Evolutionary conservation across 1,140 invertebrate genomes (phyloP).

Genomic region (Melipona quadrifasciata): DNA sequence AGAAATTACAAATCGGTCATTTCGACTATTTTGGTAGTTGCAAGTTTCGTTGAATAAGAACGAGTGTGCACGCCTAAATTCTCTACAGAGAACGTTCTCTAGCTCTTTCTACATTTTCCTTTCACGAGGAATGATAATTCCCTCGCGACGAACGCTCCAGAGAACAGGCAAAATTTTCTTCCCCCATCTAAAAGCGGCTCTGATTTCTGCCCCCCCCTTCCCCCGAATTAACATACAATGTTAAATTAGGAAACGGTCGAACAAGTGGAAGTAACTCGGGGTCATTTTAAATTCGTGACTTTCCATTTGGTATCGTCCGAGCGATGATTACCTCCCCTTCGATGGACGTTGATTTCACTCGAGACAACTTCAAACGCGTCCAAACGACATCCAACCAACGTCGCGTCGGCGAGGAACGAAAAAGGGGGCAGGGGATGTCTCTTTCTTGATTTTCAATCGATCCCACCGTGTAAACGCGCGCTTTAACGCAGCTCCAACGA

Average conservation of each 20-base stretch:
- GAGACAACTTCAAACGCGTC: background rate
- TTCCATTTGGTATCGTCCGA: background rate
- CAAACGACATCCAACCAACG: background rate
- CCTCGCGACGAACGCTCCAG: background rate
- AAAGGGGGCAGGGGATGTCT: background rate
- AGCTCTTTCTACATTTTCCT: background rate
- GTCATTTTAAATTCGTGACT: background rate
- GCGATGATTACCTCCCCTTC: background rate
- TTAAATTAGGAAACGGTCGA: background rate
- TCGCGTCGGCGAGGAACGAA: background rate
- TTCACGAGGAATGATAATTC: background rate
- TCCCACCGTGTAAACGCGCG: conserved; percentile 53
- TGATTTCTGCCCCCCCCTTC: background rate
- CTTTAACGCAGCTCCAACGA: conserved; percentile 32
- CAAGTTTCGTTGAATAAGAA: too few species aligned
- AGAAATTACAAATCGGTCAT: too few species aligned
- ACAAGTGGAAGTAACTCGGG: background rate
- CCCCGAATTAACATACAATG: background rate
- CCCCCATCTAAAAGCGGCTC: background rate
- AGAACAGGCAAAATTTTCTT: background rate
- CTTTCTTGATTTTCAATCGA: conserved; percentile 38
- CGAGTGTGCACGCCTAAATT: too few species aligned
- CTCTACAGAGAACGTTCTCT: too few species aligned
- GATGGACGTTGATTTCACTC: background rate
- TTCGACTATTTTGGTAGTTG: too few species aligned